Evolutionary conservation across 2,888 invertebrate genomes (phyloP), one percentile per base, ranked within the genome.

Genomic region (Ophraella communa): DNA sequence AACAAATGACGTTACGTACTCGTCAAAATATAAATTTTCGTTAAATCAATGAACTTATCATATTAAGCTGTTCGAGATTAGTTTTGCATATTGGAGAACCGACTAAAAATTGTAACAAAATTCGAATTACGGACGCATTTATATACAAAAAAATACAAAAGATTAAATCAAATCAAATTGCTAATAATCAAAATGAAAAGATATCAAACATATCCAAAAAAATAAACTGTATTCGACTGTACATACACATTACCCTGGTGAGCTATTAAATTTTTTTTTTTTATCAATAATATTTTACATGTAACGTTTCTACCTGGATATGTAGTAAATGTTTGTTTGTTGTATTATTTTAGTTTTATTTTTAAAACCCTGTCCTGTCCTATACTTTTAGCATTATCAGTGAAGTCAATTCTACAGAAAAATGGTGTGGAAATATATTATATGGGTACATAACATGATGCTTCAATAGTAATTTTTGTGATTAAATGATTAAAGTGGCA

Each of bases 291-390:
- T 51, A 51, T 51, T 51, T 39, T 73, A 73, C 65, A 67, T 76
- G 76, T 77, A 75, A 74, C 71, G 71, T 78, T 78, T 78, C 76
- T 78, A 78, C 76, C 73, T 75, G 71, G 68, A 69, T 51, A 51
- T 72, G 76, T 77, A 76, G 76, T 73, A 71, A 68, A 70, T 69
- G 66, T 71, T 74, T 76, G 75, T 77, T 79, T 78, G 77, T 77
- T 77, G 76, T 74, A 77, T 55, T 61, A n/a, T 68, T 62, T 52
- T 63, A 71, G 33, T 59, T 18, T 35, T 60, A 55, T n/a, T 66
- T 58, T 52, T 23, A 27, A 35, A 3, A 20, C 3, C 2, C 4
- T 17, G 11, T 30, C 17, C 27, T 10, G n/a, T 44, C 42, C 30
- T 24, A 30, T n/a, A n/a, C n/a, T n/a, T n/a, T n/a, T n/a, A n/a